Percentiles rank a stretch among this genome's conserved stretches.
phyloP scores from a whole-genome alignment of 2,797 vertebrate genomes.

The Micropoecilia bifurca region DNA sequence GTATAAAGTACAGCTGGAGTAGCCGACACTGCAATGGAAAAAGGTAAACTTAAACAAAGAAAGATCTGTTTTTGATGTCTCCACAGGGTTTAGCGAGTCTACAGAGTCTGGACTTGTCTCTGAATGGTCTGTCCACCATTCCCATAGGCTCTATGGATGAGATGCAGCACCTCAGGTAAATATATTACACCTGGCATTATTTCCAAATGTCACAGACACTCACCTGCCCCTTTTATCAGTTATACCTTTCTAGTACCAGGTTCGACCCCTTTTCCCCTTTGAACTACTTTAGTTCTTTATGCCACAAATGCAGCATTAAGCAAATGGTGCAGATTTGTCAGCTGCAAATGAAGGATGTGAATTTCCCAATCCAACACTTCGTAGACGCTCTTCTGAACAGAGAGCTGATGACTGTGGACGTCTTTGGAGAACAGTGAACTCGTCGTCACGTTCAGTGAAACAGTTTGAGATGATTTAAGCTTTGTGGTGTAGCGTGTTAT shows the following conservation, averaged over 20 bases:
- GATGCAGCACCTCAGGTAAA: constrained; percentile 85
- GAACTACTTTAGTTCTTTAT: neutral
- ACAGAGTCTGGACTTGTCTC: constrained; percentile 91
- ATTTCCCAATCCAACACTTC: neutral
- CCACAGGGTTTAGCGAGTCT: constrained; percentile 85
- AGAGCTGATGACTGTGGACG: neutral
- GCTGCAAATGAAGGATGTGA: neutral
- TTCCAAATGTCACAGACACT: neutral
- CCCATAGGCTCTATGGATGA: constrained; percentile 91
- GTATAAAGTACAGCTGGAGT: constrained; percentile 2
- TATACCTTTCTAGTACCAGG: neutral
- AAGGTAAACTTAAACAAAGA: neutral
- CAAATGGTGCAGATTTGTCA: neutral
- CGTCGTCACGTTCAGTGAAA: neutral
- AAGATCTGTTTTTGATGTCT: constrained; percentile 27
- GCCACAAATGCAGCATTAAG: neutral
- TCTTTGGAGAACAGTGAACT: neutral
- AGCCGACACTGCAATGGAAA: neutral
- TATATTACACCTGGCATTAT: constrained; percentile 1
- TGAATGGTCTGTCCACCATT: constrained; percentile 91
- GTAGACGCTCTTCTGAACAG: neutral
- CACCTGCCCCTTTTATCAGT: too few relatives aligned
- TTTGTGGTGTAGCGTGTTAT: constrained; percentile 17
- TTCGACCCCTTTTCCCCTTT: neutral
- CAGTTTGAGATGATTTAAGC: constrained; percentile 5